Evolutionary conservation across 23 tunicate species (phyloP), one percentile per base, ranked within the genome.

Genomic region (Aplidium turbinatum): DNA sequence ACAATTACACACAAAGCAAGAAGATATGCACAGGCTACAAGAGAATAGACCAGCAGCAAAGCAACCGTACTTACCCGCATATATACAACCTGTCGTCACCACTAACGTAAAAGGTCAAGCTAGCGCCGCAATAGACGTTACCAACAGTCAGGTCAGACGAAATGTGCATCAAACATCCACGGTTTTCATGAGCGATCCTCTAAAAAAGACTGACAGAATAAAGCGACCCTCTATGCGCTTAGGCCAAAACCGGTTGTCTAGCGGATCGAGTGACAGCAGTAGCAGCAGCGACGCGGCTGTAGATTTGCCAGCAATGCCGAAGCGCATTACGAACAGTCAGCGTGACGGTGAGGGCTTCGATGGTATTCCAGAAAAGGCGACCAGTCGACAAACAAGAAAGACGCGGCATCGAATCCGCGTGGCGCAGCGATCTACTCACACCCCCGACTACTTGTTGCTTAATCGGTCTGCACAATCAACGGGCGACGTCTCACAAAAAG

Each of bases 241-340:
- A 47, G 56, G 74, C 21, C 57, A 63, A 34, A 63, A 72, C 36
- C 63, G 85, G 26, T 18, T 56, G 21, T 68, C 70, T 16, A n/a
- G n/a, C n/a, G n/a, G n/a, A n/a, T n/a, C n/a, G n/a, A n/a, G n/a
- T n/a, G n/a, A n/a, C n/a, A 71, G 71, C 72, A 69, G 82, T 61
- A 75, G 27, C 57, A 67, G 89, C 39, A 36, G 63, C 31, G 77
- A 65, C 4, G 48, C 60, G 40, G 39, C 70, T 45, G 31, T 19
- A 33, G 78, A 75, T 11, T 68, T 16, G 16, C 50, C 50, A 9
- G 16, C 11, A 11, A 11, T 9, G 16, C 13, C 16, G 11, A 11
- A 42, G 50, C 11, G 50, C 13, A 9, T 42, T 11, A 11, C 13
- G 16, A 16, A 9, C 13, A 16, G 13, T 16, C 16, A 9, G 13